These are phyloP conservation scores for Struthio camelus DNA, from an alignment of 2,113 vertebrate genomes.

Conservation along the genomic window DNA sequence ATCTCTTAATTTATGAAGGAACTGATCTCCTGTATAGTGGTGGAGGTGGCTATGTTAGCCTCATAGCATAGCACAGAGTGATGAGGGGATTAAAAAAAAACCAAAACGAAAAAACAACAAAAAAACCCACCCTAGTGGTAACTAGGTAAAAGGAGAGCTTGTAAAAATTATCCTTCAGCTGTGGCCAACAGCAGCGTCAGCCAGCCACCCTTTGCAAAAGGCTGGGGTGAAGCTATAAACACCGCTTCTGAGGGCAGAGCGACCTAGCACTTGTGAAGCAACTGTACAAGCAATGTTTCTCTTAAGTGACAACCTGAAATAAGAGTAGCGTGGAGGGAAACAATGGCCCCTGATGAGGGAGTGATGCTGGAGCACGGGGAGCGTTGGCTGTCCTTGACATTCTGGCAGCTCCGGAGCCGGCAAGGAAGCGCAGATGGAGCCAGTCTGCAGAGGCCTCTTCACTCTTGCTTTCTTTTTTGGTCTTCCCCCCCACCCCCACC, in stretches of 20 bases:
- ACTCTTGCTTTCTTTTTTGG: background rate
- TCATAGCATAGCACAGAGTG: background rate
- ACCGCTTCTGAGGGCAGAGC: background rate
- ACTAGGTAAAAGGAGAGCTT: background rate
- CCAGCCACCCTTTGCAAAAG: background rate
- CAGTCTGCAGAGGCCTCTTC: conserved; percentile 4
- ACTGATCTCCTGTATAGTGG: background rate
- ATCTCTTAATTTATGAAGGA: background rate
- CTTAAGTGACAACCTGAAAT: conserved; percentile 55
- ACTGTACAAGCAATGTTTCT: background rate
- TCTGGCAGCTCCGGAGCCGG: background rate
- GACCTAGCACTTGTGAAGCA: background rate
- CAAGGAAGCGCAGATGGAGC: conserved; percentile 60
- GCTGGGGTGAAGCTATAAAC: background rate
- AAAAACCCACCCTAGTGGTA: background rate
- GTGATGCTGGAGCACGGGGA: conserved; percentile 1
- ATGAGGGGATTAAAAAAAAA: background rate
- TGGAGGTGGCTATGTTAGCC: background rate
- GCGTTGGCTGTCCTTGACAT: conserved; percentile 45
- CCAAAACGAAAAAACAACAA: too few relatives aligned
- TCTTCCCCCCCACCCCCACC: too few relatives aligned
- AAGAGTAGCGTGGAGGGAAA: conserved; percentile 38
- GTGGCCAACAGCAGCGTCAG: background rate
- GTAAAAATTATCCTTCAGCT: background rate
- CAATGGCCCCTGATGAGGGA: conserved; percentile 54